Conservation (phyloP, 37 sponge, comb jelly and placozoan genomes). For the Trichoplax adhaerens region DNA sequence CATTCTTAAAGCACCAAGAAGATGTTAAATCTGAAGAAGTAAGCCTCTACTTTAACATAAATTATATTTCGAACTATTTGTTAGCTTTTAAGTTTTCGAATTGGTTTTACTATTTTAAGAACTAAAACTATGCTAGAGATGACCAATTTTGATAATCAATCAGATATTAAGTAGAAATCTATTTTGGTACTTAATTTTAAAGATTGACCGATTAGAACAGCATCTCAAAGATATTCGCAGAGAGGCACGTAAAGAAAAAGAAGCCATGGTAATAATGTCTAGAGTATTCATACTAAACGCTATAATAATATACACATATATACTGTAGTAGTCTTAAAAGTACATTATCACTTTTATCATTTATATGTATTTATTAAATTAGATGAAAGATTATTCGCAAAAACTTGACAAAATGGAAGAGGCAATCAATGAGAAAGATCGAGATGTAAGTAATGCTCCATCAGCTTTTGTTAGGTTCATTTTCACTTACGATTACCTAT, state of each 20-base stretch:
- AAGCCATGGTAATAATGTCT: slow-evolving; percentile 17
- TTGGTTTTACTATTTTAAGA: too few relatives aligned
- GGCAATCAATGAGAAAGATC: slow-evolving; percentile 1
- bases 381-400: slow-evolving; percentile 9
- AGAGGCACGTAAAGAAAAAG: slow-evolving; percentile 39
- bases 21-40: slow-evolving; percentile 34
- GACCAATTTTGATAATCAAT: background rate
- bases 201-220: slow-evolving; percentile 23
- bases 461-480: too few relatives aligned
- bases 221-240: slow-evolving; percentile 46
- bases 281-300: background rate
- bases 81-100: too few relatives aligned
- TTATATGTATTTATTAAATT: background rate
- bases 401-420: slow-evolving; percentile 13
- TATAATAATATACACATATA: background rate
- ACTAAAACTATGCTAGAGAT: too few relatives aligned
- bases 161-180: background rate
- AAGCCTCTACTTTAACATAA: background rate
- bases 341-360: background rate
- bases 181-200: background rate
- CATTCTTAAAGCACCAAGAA: slow-evolving; percentile 68
- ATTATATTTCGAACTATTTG: too few relatives aligned
- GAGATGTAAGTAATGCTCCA: background rate
- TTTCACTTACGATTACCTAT: too few relatives aligned
- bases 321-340: background rate